Evolutionary conservation across 2,113 vertebrate genomes (phyloP), one percentile per base, ranked within the genome.

Genomic region (Eublepharis macularius): DNA sequence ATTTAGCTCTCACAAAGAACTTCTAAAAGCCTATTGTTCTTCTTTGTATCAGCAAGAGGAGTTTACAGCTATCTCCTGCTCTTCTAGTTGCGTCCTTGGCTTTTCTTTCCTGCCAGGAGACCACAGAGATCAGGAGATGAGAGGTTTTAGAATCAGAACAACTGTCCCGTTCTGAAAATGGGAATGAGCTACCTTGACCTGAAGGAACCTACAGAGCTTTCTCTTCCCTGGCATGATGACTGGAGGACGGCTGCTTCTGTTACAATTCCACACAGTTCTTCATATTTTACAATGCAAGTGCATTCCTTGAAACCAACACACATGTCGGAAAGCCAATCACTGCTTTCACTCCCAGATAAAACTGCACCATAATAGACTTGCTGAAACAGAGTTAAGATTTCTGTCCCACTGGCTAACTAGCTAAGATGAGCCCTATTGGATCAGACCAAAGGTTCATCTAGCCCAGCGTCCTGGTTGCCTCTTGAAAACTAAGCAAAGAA

Each of bases 1-100:
- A 83, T 92, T 92, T 81, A 79, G 83, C 81, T 85, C 5, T 83
- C 87, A 81, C 84, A 86, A 89, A 88, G 92, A 74, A 68, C 0
- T 1, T 3, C 9, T 45, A 21, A n/a, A 36, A 89, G 75, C 6
- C n/a, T 78, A n/a, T 88, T 88, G 81, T 90, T 85, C 90, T 49
- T 21, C 41, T 75, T 66, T 60, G 76, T 11, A 45, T 39, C 41
- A 4, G 16, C 57, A 2, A 54, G 80, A 68, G 47, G 69, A 72
- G 14, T 76, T 19, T 36, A 63, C 51, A 19, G 68, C 39, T 60
- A 49, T 34, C 49, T 81, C 82, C 76, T 12, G 36, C 39, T 68
- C 47, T 51, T 79, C 77, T 36, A n/a, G 49, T n/a, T 19, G 32
- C 11, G 17, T 47, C 63, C 65, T 84, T 57, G 43, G 54, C 3